Base-by-base conservation (phyloP, 2,113 vertebrate genomes). In the Manacus vitellinus region DNA sequence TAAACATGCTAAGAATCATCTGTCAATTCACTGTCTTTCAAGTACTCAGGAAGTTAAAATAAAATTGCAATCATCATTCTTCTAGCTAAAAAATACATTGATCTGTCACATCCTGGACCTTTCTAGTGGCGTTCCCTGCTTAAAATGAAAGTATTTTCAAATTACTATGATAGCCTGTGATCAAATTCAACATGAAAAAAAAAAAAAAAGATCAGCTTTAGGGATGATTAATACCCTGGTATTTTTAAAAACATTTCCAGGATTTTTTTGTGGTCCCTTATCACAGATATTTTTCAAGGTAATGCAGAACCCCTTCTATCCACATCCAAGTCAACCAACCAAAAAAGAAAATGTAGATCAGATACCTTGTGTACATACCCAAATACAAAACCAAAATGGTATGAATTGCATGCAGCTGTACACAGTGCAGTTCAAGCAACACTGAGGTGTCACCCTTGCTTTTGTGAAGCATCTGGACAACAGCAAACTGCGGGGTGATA, bases 341-440 rank as follows among this genome's bases (percentile, higher is more conserved):
- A 89, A 72, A 15, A 4, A 80, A 54, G 21, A 54, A 76, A 94
- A 37, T 12, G 27, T 52, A 88, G 58, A 58, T 55, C 44, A 68
- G 59, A 83, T 28, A 58, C 37, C 61, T 19, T 63, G 49, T 85
- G 31, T 44, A 55, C 72, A 94, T 71, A 84, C 39, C 66, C 76
- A 90, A 89, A 78, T 41, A 92, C 5, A 73, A 83, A 95, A 94
- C 61, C 49, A 72, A 81, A 81, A 67, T 27, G 8, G 49, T 91
- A 92, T 0, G 3, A 94, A 88, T 59, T 85, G 52, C 77, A 95
- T 77, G 88, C 85, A 76, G 49, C 43, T 8, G 7, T 94, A 92
- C 49, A 52, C 3, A 41, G 59, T 78, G 92, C 75, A 88, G 90
- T 87, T 92, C 43, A 88, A 96, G 61, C 86, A 95, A 95, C 61